Conservation (phyloP, 1,140 invertebrate species). For the Drosophila sulfurigaster region DNA sequence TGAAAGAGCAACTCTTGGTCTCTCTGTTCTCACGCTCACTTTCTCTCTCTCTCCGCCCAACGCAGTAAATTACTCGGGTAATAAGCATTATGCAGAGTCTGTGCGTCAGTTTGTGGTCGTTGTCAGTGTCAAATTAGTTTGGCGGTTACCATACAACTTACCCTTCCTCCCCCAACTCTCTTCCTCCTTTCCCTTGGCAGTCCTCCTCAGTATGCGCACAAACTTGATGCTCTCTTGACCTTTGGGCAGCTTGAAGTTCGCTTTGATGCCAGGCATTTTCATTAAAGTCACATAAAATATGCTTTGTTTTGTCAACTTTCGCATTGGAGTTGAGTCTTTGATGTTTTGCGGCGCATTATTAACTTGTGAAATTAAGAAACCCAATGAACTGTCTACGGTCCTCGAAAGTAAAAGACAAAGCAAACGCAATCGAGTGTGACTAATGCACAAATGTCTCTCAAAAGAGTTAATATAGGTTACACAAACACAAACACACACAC, state of each 20-base stretch:
- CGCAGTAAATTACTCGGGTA: slow-evolving; percentile 54
- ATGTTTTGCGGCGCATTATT: slow-evolving; percentile 39
- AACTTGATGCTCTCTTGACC: slow-evolving; percentile 10
- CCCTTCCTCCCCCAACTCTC: neutral
- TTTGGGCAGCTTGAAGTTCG: slow-evolving; percentile 52
- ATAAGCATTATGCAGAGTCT: slow-evolving; percentile 78
- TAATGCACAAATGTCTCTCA: slow-evolving; percentile 53
- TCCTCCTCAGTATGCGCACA: neutral
- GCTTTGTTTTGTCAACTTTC: slow-evolving; percentile 58
- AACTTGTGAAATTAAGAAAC: slow-evolving; percentile 49
- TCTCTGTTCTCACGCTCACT: too few relatives aligned
- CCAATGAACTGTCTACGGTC: slow-evolving; percentile 49
- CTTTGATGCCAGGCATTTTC: slow-evolving; percentile 67
- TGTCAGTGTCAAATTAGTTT: slow-evolving; percentile 78
- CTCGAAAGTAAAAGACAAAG: slow-evolving; percentile 24
- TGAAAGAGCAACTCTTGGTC: slow-evolving; percentile 35
- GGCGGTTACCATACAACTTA: slow-evolving; percentile 5
- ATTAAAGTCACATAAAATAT: slow-evolving; percentile 66
- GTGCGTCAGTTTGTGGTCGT: slow-evolving; percentile 47
- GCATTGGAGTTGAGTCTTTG: slow-evolving; percentile 48
- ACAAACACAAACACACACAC: slow-evolving; percentile 3
- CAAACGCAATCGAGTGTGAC: slow-evolving; percentile 56
- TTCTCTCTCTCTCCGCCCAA: neutral
- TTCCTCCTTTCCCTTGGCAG: neutral
- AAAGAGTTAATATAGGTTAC: slow-evolving; percentile 59